Conservation (phyloP, 2,797 vertebrate genomes). For the Kryptopterus vitreolus region DNA sequence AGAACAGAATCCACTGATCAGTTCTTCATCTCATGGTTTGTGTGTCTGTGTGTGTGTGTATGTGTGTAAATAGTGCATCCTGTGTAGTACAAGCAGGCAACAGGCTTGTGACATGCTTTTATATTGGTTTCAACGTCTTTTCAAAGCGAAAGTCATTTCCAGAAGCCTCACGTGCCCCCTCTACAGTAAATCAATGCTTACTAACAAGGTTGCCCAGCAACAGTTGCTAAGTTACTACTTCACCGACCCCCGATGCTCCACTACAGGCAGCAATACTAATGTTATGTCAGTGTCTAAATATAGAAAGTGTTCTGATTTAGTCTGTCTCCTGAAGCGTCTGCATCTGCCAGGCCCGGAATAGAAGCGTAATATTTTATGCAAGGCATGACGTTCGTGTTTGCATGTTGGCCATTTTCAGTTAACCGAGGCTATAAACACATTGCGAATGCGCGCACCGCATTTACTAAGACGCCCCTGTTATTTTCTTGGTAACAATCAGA, state of each 20-base stretch:
- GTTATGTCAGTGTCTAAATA: conserved; percentile 58
- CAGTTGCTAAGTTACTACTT: conserved; percentile 59
- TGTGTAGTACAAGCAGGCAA: conserved; percentile 15
- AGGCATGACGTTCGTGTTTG: conserved; percentile 30
- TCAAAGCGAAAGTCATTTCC: conserved; percentile 49
- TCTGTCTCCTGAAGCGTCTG: conserved; percentile 48
- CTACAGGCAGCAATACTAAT: conserved; percentile 54
- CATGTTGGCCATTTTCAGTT: conserved; percentile 33
- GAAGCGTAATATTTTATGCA: conserved; percentile 36
- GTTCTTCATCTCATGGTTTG: too few species aligned
- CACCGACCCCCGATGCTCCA: conserved; percentile 53
- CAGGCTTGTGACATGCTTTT: conserved; percentile 35
- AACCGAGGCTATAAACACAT: conserved; percentile 2
- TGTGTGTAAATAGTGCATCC: conserved; percentile 15
- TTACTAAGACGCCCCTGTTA: neutral
- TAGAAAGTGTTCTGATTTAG: conserved; percentile 55
- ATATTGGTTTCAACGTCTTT: conserved; percentile 30
- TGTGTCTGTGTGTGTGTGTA: neutral
- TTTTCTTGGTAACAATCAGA: conserved; percentile 14
- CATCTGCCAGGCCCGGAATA: conserved; percentile 54
- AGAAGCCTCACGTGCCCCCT: conserved; percentile 45
- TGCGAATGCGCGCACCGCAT: neutral
- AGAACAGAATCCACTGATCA: conserved; percentile 42
- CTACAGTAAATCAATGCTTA: conserved; percentile 61
- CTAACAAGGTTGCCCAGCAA: conserved; percentile 62